Evolutionary conservation across 2,797 vertebrate species (phyloP), one percentile per base, ranked within the genome.

Genomic region (Epinephelus awoara): DNA sequence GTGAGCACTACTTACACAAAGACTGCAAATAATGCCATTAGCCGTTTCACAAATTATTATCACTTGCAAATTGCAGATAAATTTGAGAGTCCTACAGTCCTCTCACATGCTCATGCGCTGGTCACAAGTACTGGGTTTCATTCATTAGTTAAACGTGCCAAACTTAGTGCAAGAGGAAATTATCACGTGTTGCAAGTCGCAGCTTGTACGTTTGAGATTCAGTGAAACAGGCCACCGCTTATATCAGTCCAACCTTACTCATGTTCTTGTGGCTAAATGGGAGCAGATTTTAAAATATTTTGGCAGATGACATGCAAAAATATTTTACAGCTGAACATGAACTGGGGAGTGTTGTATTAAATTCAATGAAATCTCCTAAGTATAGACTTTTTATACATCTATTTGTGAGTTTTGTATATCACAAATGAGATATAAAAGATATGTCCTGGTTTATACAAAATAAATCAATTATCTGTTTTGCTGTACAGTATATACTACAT

Each of bases 1-100:
- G 40, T 1, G 10, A 54, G 21, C 56, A 40, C 25, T n/a, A 44
- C 2, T 23, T 7, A 11, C 19, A 49, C 19, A 15, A 44, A 42
- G 3, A 44, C 2, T 4, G 13, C 44, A 65, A 23, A 40, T 19
- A 14, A 6, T 13, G 61, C 25, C 27, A 47, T 23, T 40, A 44
- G 27, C 27, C 1, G 2, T 29, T 55, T 42, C 13, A 66, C 27
- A 19, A 49, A 38, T 40, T 34, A 25, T 3, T 13, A 14, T 29
- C 1, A 59, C 52, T 67, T 17, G 54, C 17, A 66, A 66, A 58
- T 40, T 58, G 62, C 12, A 19, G 54, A 70, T 58, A 18, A 23
- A 49, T 49, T 4, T 18, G 0, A 15, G 27, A 56, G 42, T 73
- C 23, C 34, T 52, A 2, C 13, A 14, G 25, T 19, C 49, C 15